Conservation (phyloP, 2,113 vertebrate genomes). For the Marcusenius ussheri region DNA sequence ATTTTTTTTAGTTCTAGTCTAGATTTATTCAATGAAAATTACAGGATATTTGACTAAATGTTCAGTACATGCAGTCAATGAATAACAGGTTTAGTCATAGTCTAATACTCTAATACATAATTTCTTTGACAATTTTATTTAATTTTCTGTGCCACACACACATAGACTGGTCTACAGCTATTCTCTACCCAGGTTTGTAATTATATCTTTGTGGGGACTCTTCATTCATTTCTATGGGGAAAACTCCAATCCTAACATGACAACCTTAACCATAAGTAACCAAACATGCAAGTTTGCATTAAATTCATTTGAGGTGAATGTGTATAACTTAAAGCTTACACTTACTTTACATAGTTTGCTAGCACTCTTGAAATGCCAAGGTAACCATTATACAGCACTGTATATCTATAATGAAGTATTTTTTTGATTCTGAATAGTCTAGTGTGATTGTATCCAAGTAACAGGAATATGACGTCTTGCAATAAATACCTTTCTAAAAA, state of each 20-base stretch:
- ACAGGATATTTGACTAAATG: background rate
- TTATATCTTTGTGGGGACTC: too few species aligned
- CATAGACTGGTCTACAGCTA: background rate
- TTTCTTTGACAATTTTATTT: background rate
- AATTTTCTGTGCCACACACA: background rate
- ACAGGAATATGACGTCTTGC: too few species aligned
- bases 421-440: too few species aligned
- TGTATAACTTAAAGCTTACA: background rate
- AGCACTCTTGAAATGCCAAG: too few species aligned
- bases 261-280: too few species aligned
- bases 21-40: background rate
- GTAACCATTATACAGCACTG: too few species aligned
- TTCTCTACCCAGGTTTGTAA: background rate
- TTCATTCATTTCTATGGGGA: too few species aligned
- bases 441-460: too few species aligned
- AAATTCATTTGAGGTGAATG: background rate
- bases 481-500: background rate
- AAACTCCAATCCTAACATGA: too few species aligned
- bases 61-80: background rate
- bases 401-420: too few species aligned
- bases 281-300: too few species aligned
- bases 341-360: background rate
- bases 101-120: background rate
- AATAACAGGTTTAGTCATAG: background rate
- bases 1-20: background rate